Percentiles rank a stretch among this genome's conserved stretches.
Conservation (phyloP, 2,113 vertebrate species). For the Calcarius ornatus region DNA sequence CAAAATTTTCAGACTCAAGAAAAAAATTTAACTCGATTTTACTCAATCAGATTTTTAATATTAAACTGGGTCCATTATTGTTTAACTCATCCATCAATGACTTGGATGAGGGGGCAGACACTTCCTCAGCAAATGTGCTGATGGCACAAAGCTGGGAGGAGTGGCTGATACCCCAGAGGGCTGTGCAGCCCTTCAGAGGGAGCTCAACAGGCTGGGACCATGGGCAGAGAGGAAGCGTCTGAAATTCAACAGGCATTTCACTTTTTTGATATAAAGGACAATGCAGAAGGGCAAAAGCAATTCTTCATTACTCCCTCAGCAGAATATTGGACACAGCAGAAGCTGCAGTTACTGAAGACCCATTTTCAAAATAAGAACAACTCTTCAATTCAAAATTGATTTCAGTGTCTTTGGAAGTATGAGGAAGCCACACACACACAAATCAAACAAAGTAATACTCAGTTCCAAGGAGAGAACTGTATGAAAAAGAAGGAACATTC, state of each 20-base stretch:
- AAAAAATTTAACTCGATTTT: neutral
- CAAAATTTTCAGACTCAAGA: neutral
- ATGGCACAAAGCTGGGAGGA: neutral
- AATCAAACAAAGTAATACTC: neutral
- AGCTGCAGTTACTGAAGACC: neutral
- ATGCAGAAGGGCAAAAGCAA: neutral
- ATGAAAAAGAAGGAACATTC: neutral
- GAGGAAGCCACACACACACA: neutral
- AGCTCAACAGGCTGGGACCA: accelerated
- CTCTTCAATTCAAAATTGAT: neutral
- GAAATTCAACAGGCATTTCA: neutral
- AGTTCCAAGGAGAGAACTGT: neutral
- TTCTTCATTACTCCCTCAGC: neutral
- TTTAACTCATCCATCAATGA: neutral
- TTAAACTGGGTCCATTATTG: neutral
- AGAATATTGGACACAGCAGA: neutral
- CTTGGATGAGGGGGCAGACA: neutral
- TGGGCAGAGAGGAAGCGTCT: neutral
- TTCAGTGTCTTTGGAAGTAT: neutral
- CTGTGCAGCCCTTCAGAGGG: neutral
- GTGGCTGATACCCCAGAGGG: neutral
- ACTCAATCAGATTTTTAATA: neutral
- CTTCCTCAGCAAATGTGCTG: neutral
- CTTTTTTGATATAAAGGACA: neutral
- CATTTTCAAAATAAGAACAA: neutral